Conservation (phyloP, 1,140 invertebrate species). For the Apis dorsata region DNA sequence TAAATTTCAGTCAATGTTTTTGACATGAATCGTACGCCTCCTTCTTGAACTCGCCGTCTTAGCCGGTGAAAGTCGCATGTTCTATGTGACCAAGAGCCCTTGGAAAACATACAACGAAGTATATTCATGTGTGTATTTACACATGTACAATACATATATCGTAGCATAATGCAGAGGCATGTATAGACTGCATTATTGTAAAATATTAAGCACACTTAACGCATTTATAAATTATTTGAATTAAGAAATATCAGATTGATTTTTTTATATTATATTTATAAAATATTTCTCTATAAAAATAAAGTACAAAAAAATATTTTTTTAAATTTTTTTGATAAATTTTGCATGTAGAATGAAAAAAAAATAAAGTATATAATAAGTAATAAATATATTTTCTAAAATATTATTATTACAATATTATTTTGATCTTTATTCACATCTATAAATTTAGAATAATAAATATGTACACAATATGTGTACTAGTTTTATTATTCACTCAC, state of each 20-base stretch:
- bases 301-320: background rate
- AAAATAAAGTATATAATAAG: background rate
- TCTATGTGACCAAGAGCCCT: conserved; percentile 47
- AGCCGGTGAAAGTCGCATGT: conserved; percentile 60
- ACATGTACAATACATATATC: conserved; percentile 14
- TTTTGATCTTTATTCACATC: background rate
- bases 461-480: background rate
- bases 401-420: background rate
- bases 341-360: background rate
- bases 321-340: background rate
- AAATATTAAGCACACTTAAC: conserved; percentile 24
- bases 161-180: background rate
- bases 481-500: background rate
- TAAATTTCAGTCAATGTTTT: conserved; percentile 58
- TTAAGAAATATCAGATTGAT: background rate
- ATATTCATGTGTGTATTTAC: background rate
- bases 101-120: conserved; percentile 40
- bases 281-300: background rate
- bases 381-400: background rate
- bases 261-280: background rate
- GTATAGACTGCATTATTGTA: conserved; percentile 20
- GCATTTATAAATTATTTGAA: conserved; percentile 29
- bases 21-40: conserved; percentile 46
- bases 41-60: conserved; percentile 51
- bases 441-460: background rate